Evolutionary conservation across 2,888 invertebrate species (phyloP).

Genomic region (Miltochrista miniata): DNA sequence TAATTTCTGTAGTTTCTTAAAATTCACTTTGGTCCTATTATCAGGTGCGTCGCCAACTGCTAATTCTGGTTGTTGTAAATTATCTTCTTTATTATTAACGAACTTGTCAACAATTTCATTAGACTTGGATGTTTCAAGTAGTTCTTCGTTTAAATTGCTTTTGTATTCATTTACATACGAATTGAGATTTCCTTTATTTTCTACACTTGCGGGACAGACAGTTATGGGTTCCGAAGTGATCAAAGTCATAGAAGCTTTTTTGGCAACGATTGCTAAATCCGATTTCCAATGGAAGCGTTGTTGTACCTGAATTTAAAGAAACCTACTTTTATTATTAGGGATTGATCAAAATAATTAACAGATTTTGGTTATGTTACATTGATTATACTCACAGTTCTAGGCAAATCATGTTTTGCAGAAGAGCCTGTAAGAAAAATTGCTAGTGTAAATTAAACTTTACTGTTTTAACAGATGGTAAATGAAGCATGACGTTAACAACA

Average conservation of each 20-base stretch:
- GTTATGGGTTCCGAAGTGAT: background rate
- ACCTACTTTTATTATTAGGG: constrained; percentile 30
- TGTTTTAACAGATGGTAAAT: no score
- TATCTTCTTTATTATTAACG: background rate
- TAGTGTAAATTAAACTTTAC: background rate
- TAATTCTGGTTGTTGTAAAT: constrained; percentile 1
- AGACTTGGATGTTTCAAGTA: background rate
- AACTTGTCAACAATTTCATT: background rate
- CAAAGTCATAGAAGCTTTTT: background rate
- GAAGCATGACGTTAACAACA: no score
- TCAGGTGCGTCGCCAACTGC: constrained; percentile 25
- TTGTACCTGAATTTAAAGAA: constrained; percentile 20
- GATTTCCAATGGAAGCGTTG: background rate
- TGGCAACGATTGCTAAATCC: background rate
- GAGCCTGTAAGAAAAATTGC: constrained; percentile 8
- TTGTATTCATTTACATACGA: background rate
- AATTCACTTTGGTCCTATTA: constrained; percentile 17
- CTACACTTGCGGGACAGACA: background rate
- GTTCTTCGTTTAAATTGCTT: background rate
- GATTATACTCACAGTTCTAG: constrained; percentile 9
- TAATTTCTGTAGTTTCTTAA: constrained; percentile 31
- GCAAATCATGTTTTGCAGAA: background rate
- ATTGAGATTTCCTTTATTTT: background rate
- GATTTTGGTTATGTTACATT: background rate
- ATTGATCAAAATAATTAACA: background rate